A percentile compares a stretch with the other conserved stretches of the same genome.
Evolutionary conservation across 1,140 invertebrate species (phyloP).

Genomic region (Cherax destructor): DNA sequence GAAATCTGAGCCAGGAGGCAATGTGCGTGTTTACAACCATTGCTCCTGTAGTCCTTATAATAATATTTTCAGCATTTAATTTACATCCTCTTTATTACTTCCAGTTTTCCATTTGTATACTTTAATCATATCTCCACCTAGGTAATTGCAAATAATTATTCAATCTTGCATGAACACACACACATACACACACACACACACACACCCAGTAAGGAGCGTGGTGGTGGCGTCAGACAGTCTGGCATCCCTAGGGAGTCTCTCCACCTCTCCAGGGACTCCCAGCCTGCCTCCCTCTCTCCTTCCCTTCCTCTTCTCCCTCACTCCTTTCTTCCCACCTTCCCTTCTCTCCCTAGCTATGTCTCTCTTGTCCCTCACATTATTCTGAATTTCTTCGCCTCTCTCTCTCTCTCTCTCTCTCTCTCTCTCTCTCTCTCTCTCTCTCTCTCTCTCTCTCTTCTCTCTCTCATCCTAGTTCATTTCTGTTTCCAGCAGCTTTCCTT

Average conservation of each 20-base stretch:
- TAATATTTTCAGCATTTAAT: too few relatives aligned
- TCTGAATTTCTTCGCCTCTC: neutral
- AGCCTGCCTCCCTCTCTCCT: neutral
- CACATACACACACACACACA: conserved; percentile 45
- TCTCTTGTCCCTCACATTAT: neutral
- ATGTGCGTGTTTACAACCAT: too few relatives aligned
- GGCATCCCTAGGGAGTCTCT: conserved; percentile 5
- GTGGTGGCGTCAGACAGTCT: conserved; percentile 20
- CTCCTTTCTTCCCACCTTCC: neutral
- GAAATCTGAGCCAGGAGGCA: too few relatives aligned
- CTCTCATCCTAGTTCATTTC: too few relatives aligned
- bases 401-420: neutral
- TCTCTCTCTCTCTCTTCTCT: too few relatives aligned
- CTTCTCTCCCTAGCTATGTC: neutral
- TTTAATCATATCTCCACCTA: too few relatives aligned
- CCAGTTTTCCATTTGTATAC: too few relatives aligned
- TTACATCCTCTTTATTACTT: too few relatives aligned
- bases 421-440: neutral
- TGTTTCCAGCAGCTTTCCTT: too few relatives aligned
- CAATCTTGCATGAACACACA: neutral
- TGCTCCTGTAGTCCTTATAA: too few relatives aligned
- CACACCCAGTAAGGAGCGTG: neutral
- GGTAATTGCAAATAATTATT: too few relatives aligned
- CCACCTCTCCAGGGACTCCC: neutral
- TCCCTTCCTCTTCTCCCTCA: neutral